Evolutionary conservation across 2,113 vertebrate species (phyloP), one percentile per base, ranked within the genome.

Genomic region (Carettochelys insculpta): DNA sequence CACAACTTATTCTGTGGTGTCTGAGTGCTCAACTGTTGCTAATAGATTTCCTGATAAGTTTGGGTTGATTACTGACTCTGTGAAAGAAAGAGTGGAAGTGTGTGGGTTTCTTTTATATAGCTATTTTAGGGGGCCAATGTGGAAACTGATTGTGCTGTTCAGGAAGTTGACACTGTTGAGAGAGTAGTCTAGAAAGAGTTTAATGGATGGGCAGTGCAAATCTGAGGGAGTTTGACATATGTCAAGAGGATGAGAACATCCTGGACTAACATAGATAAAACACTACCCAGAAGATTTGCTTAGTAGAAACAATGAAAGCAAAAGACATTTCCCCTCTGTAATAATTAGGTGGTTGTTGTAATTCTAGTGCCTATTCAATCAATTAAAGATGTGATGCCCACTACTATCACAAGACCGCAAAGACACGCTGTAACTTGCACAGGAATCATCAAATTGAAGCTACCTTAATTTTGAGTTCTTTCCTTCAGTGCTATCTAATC

Each of bases 281-380:
- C 31, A n/a, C 34, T 65, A 65, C 58, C 17, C n/a, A 19, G 34
- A 65, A n/a, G 13, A 77, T 89, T 82, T 92, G 54, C n/a, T 90
- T 51, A 88, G 24, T n/a, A 87, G 77, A 92, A 92, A 86, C 24
- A 43, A 8, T 45, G 12, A 65, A 19, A 34, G 45, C 1, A 3
- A n/a, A 82, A 45, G 50, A 38, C 10, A 77, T 29, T 82, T 51
- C 5, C 20, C 17, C 11, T 53, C 61, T 79, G 5, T 1, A 3
- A 6, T 81, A n/a, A 79, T 2, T 14, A 54, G 34, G 50, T 41
- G 8, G 61, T 65, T 91, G 5, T 38, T 90, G 50, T 56, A 90
- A 14, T 90, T 88, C 25, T 76, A 5, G 2, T 71, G 47, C 8
- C 8, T 85, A 22, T 53, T 58, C 65, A 89, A 45, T 19, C 51